These are phyloP conservation scores for Microctonus hyperodae DNA, from an alignment of 2,888 invertebrate species.

Conservation along the genomic window DNA sequence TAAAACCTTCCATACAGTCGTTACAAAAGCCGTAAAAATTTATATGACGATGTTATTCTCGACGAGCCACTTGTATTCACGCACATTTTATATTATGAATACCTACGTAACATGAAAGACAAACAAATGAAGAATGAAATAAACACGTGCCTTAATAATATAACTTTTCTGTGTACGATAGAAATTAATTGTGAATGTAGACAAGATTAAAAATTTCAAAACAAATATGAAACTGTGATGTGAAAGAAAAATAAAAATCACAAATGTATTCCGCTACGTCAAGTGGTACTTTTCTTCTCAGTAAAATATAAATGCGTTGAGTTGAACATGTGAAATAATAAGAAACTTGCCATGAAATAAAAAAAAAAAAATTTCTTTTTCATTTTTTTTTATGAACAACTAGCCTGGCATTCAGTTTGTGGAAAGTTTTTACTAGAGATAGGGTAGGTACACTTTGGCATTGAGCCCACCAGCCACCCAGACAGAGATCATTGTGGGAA, in stretches of 20 bases:
- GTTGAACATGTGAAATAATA: neutral
- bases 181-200: neutral
- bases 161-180: neutral
- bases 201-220: neutral
- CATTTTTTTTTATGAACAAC: neutral
- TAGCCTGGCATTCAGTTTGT: constrained; percentile 7
- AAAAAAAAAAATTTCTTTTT: no score
- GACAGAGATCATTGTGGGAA: neutral
- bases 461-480: constrained; percentile 31
- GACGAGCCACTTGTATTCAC: constrained; percentile 14
- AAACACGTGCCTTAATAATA: neutral
- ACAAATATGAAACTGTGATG: neutral
- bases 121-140: neutral
- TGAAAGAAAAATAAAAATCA: neutral
- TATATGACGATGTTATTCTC: neutral
- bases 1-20: neutral
- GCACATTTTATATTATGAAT: neutral
- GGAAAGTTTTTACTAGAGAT: constrained; percentile 18
- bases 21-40: constrained; percentile 3
- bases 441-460: constrained; percentile 37
- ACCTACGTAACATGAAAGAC: no score
- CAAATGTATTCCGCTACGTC: neutral
- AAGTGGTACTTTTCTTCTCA: neutral
- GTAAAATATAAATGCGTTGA: neutral
- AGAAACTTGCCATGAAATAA: neutral